phyloP scores from a whole-genome alignment of 2,888 invertebrate genomes.

The Scrobipalpa costella region DNA sequence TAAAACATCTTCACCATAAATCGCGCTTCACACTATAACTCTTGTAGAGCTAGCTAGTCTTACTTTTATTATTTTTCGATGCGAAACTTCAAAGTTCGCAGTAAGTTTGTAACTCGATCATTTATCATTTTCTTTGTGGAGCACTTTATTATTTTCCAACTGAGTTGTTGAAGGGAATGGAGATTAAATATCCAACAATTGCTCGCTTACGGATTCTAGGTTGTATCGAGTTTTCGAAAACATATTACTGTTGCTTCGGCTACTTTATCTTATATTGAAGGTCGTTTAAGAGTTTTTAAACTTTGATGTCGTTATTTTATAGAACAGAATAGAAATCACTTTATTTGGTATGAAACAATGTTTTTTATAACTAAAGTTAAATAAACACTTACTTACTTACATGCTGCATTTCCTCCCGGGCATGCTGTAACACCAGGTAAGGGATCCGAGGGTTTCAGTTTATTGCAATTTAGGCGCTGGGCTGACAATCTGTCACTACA shows the following conservation, averaged over 20 bases:
- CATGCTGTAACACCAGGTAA: too few relatives aligned
- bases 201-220: neutral
- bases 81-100: slow-evolving; percentile 2
- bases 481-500: too few relatives aligned
- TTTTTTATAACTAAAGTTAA: too few relatives aligned
- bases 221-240: neutral
- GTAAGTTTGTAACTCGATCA: slow-evolving; percentile 6
- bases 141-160: slow-evolving; percentile 13
- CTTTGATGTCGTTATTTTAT: too few relatives aligned
- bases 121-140: slow-evolving; percentile 16
- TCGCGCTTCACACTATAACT: slow-evolving; percentile 2
- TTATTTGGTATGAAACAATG: too few relatives aligned
- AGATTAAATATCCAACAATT: slow-evolving; percentile 6
- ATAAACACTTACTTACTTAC: too few relatives aligned
- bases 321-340: too few relatives aligned
- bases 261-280: neutral
- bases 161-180: neutral
- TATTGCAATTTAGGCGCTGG: too few relatives aligned
- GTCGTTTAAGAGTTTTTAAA: too few relatives aligned
- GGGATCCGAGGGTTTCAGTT: too few relatives aligned
- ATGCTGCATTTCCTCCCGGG: too few relatives aligned
- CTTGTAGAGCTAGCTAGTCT: neutral
- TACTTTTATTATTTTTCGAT: neutral
- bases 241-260: neutral
- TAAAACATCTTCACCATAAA: neutral